Conservation (phyloP, 1,140 invertebrate genomes). For the Procambarus clarkii region DNA sequence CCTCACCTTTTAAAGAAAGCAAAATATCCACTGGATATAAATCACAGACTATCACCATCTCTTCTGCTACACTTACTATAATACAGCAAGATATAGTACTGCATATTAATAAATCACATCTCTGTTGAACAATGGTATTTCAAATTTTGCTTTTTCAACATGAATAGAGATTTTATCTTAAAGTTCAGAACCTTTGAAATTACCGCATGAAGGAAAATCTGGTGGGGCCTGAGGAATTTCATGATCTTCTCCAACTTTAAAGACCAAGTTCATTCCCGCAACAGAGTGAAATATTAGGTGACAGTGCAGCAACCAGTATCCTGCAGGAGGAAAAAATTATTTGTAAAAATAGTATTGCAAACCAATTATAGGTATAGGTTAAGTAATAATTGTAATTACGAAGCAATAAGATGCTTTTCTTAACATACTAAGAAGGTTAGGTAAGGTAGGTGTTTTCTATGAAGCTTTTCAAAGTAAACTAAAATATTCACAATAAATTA, state of each 20-base stretch:
- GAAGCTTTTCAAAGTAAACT: too few relatives aligned
- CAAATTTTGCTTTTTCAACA: too few relatives aligned
- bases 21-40: too few relatives aligned
- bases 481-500: too few relatives aligned
- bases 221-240: slow-evolving; percentile 76
- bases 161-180: background rate
- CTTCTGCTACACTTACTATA: background rate
- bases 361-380: too few relatives aligned
- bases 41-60: background rate
- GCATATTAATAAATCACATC: background rate
- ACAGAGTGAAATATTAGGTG: slow-evolving; percentile 93
- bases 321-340: slow-evolving; percentile 75
- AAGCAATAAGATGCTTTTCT: too few relatives aligned
- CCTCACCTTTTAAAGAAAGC: too few relatives aligned
- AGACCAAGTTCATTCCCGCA: slow-evolving; percentile 90
- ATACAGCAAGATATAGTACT: background rate
- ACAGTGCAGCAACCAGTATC: slow-evolving; percentile 93
- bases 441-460: too few relatives aligned
- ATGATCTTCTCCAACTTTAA: slow-evolving; percentile 82
- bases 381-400: too few relatives aligned
- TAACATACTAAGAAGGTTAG: too few relatives aligned
- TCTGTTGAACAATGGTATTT: too few relatives aligned
- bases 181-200: slow-evolving; percentile 20
- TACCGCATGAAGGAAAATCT: slow-evolving; percentile 49
- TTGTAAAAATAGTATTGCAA: too few relatives aligned